These are phyloP conservation scores for Anorthoa munda DNA, from an alignment of 2,888 invertebrate species.

Conservation along the genomic window DNA sequence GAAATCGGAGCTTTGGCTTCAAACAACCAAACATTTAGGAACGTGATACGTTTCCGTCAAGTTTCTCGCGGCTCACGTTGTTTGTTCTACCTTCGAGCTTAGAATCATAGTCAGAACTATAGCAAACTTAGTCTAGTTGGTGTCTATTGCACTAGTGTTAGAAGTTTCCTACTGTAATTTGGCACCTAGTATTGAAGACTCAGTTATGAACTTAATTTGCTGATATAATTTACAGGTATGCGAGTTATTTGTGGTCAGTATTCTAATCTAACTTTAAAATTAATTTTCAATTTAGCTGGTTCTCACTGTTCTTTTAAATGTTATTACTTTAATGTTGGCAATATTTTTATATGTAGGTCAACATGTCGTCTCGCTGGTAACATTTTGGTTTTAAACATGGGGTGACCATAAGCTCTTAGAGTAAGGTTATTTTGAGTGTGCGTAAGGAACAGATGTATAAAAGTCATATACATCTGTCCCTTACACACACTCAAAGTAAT, in stretches of 20 bases:
- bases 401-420: too few species aligned
- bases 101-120: conserved; percentile 38
- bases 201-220: background rate
- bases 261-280: background rate
- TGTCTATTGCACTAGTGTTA: conserved; percentile 31
- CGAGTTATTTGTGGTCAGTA: background rate
- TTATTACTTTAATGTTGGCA: background rate
- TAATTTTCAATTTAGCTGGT: background rate
- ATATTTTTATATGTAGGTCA: background rate
- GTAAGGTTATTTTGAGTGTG: too few species aligned
- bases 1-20: conserved; percentile 56
- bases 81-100: conserved; percentile 58
- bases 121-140: conserved; percentile 3
- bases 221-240: background rate
- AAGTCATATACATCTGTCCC: too few species aligned
- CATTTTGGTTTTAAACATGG: background rate
- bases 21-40: conserved; percentile 65
- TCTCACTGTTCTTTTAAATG: background rate
- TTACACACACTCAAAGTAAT: too few species aligned
- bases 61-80: conserved; percentile 64
- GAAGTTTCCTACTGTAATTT: conserved; percentile 13
- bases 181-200: background rate
- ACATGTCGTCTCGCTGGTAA: too few species aligned
- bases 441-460: too few species aligned
- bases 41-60: conserved; percentile 68